Evolutionary conservation across 2,888 invertebrate species (phyloP), one percentile per base, ranked within the genome.

Genomic region (Epiblema foenella): DNA sequence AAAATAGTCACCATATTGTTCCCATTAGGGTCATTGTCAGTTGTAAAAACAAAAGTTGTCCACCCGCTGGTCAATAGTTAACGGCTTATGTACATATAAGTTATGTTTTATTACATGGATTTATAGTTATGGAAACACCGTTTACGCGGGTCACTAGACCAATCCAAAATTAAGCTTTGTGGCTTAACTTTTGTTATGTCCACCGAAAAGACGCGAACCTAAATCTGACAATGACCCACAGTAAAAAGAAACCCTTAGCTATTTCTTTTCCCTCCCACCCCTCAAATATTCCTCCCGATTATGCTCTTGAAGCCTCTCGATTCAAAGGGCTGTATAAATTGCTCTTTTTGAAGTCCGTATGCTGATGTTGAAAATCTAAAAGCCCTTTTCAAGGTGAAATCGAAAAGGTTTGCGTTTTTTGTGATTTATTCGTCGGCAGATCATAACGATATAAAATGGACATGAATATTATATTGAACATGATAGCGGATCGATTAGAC

Each of bases 311-410:
- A 17, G 11, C 60, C 57, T 49, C 60, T 62, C 29, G 12, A 62
- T 17, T 62, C 46, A 62, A 62, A 62, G 60, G 29, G 17, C 60
- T 49, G 60, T 17, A 29, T 46, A 62, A 46, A 62, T 49, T 62
- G 24, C 60, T 62, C 60, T 62, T 62, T 56, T 62, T 62, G 46
- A 60, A 60, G 42, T 60, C 8, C 8, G 42, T 60, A 60, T 46
- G 59, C 59, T 42, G 59, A 20, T 12, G 54, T 54, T 54, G 24
- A 24, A 54, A 54, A 24, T 29, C 24, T 15, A 24, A 54, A 24
- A 54, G 24, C 24, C 24, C 54, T 54, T 54, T 54, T 24, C 15
- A 54, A 24, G 15, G 54, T 46, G 46, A n/a, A 46, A 46, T 46
- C 46, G 46, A n/a, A n/a, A 46, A 46, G 46, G n/a, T 46, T 46